phyloP scores from a whole-genome alignment of 2,797 vertebrate genomes.

The Brotula barbata region DNA sequence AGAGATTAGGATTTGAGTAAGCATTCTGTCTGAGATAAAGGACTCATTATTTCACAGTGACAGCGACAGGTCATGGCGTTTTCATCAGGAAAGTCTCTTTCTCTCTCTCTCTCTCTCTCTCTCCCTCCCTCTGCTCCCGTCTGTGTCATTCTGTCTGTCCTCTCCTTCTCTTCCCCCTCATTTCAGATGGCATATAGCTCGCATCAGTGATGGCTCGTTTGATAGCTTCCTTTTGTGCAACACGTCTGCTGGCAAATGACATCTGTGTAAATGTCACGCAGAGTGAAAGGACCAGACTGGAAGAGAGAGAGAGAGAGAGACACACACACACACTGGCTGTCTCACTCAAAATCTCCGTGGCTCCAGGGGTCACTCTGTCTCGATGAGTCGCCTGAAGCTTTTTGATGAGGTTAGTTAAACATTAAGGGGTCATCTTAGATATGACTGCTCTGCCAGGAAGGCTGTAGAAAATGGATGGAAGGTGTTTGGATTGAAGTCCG shows the following conservation, averaged over 20 bases:
- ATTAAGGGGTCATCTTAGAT: slow-evolving; percentile 64
- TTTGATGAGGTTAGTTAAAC: slow-evolving; percentile 73
- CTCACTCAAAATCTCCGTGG: slow-evolving; percentile 37
- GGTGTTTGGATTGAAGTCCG: slow-evolving; percentile 46
- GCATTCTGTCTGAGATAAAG: slow-evolving; percentile 72
- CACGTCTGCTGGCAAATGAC: slow-evolving; percentile 68
- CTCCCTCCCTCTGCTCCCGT: slow-evolving; percentile 14
- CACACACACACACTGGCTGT: slow-evolving; percentile 32
- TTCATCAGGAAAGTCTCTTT: slow-evolving; percentile 43
- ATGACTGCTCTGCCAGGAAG: slow-evolving; percentile 20
- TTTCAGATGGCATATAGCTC: slow-evolving; percentile 41
- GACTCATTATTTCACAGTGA: slow-evolving; percentile 73
- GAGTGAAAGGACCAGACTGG: slow-evolving; percentile 47
- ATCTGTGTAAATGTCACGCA: slow-evolving; percentile 75
- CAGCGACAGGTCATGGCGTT: slow-evolving; percentile 59
- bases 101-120: slow-evolving; percentile 5
- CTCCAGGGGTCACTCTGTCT: slow-evolving; percentile 33
- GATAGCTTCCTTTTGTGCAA: slow-evolving; percentile 71
- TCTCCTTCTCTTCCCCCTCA: slow-evolving; percentile 11
- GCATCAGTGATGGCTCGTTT: slow-evolving; percentile 57
- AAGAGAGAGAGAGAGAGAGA: slow-evolving; percentile 20
- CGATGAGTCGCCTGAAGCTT: slow-evolving; percentile 54
- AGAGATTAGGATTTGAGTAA: slow-evolving; percentile 68
- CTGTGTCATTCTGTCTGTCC: slow-evolving; percentile 25
- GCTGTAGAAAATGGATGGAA: slow-evolving; percentile 24